Base-by-base conservation (phyloP, 1,140 invertebrate species). In the Carposina sasakii region DNA sequence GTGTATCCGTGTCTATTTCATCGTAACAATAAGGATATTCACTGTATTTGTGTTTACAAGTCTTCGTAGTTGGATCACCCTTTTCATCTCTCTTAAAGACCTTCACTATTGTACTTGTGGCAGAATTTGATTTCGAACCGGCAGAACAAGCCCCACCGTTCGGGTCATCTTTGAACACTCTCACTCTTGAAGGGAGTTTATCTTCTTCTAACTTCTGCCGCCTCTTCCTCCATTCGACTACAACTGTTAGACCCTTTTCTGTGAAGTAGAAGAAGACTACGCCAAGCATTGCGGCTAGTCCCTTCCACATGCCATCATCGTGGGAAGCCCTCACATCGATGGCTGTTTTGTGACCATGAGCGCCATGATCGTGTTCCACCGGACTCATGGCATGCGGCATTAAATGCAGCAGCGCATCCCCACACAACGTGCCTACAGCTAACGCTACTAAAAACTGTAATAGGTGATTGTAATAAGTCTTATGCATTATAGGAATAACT, bases 331-430 rank as follows among this genome's bases (percentile, higher is more conserved):
- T 50, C 59, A 67, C 33, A 71, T 73, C 60, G 86, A 81, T 39
- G 4, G 48, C 55, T 12, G 52, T 56, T 6, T 54, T 59, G 8
- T 52, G 30, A 12, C 55, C 54, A 37, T 78, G 66, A n/a, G n/a
- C n/a, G 60, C 63, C 43, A 53, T 76, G 71, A 13, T 71, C 83
- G 72, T 88, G 86, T 78, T 88, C 56, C 73, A 86, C 8, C 62
- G 70, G 67, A 45, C 76, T 79, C 82, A 87, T 92, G 57, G 92
- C 95, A 85, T 98, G 96, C 39, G 96, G 96, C 67, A 98, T 87
- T 13, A 98, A 88, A 89, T 98, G 96, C 48, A 98, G 87, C 20
- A 98, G 84, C 1, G 96, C 96, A 87, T 98, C 96, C 3, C 96
- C 96, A 30, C 93, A 92, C 39, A 98, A 85, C 3, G 96, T 96